Evolutionary conservation across 2,113 vertebrate genomes (phyloP), one percentile per base, ranked within the genome.

Genomic region (Anolis carolinensis): DNA sequence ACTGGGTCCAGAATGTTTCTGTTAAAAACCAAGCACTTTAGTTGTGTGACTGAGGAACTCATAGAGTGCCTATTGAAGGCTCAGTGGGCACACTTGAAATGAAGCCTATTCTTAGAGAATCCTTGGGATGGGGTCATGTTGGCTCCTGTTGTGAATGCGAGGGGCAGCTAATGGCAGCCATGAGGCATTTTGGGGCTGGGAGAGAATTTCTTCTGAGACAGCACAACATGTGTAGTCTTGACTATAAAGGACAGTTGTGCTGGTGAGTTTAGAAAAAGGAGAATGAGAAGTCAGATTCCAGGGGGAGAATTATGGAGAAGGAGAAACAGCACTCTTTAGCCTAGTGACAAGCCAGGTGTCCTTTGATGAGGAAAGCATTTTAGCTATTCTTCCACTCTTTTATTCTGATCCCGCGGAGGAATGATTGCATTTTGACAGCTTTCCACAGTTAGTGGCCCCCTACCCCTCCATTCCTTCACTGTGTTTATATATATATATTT

Each of bases 401-500:
- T 77, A n/a, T 84, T 76, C n/a, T 77, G 62, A 52, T 44, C 50
- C 48, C 63, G 32, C 44, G 55, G 23, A 44, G 32, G 32, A 34
- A 68, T 16, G 44, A 9, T 8, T 52, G 21, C 63, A 67, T 84
- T 36, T 59, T 84, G 27, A 4, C 32, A 50, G 44, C 23, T 77
- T 52, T 44, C 83, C 34, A 50, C 9, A 63, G 62, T 78, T 34
- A 62, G 77, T 30, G 48, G 36, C 75, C 25, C 65, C 67, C 23
- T 78, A 71, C 39, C 50, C 50, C 50, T 62, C 52, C 34, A 44
- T 71, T 72, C 25, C 72, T 39, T 78, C 67, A 62, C 50, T 62
- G 34, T 20, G 18, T 79, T 85, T 59, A 71, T 76, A 65, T 59
- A 71, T 76, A 65, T 75, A 76, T 77, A 21, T 85, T 85, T 70